These are phyloP conservation scores for Phrynosoma platyrhinos DNA, from an alignment of 2,113 vertebrate genomes.

Conservation along the genomic window DNA sequence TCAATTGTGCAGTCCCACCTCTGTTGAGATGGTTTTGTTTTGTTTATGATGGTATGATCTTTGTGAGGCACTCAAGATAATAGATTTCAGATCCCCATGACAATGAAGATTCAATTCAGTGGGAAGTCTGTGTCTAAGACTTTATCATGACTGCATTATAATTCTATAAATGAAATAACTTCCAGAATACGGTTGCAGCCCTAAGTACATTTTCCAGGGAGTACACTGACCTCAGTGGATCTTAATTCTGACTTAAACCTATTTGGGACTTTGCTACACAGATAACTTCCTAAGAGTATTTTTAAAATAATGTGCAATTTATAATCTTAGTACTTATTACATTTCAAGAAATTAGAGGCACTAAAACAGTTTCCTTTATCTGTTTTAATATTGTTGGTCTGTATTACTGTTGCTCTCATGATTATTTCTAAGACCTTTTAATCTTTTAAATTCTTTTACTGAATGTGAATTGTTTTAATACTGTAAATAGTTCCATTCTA, in stretches of 20 bases:
- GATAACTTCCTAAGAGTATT: too few species aligned
- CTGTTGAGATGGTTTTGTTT: neutral
- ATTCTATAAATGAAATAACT: neutral
- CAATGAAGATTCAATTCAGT: neutral
- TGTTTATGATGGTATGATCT: neutral
- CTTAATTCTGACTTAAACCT: too few species aligned
- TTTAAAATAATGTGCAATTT: too few species aligned
- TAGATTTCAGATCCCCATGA: neutral
- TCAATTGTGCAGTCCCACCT: neutral
- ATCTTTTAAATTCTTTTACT: too few species aligned
- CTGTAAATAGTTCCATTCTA: too few species aligned
- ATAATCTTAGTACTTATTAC: too few species aligned
- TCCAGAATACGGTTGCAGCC: neutral
- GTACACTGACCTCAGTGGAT: neutral
- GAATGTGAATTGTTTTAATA: too few species aligned
- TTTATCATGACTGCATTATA: neutral
- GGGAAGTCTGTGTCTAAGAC: neutral
- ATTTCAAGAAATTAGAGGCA: too few species aligned
- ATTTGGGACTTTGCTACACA: too few species aligned
- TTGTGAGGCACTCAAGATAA: neutral
- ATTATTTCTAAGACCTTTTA: neutral
- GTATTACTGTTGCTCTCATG: too few species aligned
- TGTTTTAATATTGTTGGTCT: too few species aligned
- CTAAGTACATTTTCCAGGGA: neutral
- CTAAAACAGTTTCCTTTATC: too few species aligned